Conservation (phyloP, 2,113 vertebrate species). For the Peromyscus polionotus region DNA sequence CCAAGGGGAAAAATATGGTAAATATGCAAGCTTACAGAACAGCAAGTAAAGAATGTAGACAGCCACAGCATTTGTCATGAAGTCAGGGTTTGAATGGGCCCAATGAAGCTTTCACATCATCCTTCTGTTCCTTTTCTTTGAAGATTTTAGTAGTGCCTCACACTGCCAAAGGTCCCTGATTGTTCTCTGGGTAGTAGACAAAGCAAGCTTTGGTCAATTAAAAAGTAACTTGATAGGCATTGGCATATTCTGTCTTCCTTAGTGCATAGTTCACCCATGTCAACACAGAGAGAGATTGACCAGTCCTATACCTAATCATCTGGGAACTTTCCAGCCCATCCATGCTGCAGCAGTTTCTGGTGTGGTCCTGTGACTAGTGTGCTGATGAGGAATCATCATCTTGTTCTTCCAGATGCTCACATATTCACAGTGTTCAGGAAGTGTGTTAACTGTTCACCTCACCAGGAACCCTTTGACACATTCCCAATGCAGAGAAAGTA, state of each 20-base stretch:
- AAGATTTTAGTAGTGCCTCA: not conserved
- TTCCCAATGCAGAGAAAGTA: not conserved
- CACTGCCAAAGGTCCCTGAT: not conserved
- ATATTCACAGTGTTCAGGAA: not conserved
- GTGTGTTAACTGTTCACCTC: not conserved
- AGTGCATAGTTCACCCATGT: conserved; percentile 57
- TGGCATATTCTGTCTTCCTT: conserved; percentile 60
- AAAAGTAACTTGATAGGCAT: conserved; percentile 45
- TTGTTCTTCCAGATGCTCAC: conserved; percentile 11
- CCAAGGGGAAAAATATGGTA: not conserved
- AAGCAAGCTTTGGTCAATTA: conserved; percentile 40
- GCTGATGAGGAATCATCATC: conserved; percentile 39
- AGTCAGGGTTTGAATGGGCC: conserved; percentile 49
- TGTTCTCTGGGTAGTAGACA: conserved; percentile 32
- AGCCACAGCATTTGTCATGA: conserved; percentile 43
- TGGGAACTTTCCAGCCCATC: conserved; percentile 46
- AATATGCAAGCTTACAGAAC: not conserved
- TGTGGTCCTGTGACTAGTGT: conserved; percentile 11
- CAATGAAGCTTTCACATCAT: conserved; percentile 25
- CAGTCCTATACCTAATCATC: not conserved
- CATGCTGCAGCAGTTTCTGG: conserved; percentile 17
- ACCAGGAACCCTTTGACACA: not conserved
- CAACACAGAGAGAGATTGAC: conserved; percentile 60
- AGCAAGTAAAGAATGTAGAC: conserved; percentile 40
- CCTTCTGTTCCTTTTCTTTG: not conserved